These are phyloP conservation scores for Tyto alba DNA, from an alignment of 2,113 vertebrate genomes.

Conservation along the genomic window DNA sequence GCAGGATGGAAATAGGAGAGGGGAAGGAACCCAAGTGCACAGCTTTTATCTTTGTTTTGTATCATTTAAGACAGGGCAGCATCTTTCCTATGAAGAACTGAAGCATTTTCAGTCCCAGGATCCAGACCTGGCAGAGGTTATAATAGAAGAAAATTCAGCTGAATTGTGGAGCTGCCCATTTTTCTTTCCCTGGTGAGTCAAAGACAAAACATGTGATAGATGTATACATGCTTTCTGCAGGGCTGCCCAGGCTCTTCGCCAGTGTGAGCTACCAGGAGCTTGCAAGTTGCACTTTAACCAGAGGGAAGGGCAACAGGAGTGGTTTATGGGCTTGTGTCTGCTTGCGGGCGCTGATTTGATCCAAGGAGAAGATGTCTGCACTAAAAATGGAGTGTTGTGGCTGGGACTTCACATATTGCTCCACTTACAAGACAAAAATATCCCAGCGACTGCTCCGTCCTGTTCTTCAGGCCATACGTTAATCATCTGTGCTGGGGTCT, in stretches of 20 bases:
- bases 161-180: conserved; percentile 70
- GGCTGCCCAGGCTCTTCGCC: neutral
- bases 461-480: neutral
- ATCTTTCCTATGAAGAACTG: conserved; percentile 61
- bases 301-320: neutral
- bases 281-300: neutral
- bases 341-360: neutral
- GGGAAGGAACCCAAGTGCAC: neutral
- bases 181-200: conserved; percentile 71
- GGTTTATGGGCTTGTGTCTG: neutral
- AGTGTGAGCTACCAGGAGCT: neutral
- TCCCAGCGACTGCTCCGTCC: neutral
- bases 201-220: neutral
- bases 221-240: neutral
- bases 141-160: conserved; percentile 59
- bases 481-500: neutral
- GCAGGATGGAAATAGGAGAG: neutral
- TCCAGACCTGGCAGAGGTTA: conserved; percentile 62
- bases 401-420: neutral
- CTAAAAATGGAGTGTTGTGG: neutral
- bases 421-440: neutral
- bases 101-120: conserved; percentile 69
- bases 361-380: neutral
- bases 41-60: neutral
- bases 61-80: conserved; percentile 61